Percentiles rank a stretch among this genome's conserved stretches.
These are phyloP conservation scores for Cheiracanthium punctorium DNA, from an alignment of 2,888 invertebrate genomes.

Conservation along the genomic window DNA sequence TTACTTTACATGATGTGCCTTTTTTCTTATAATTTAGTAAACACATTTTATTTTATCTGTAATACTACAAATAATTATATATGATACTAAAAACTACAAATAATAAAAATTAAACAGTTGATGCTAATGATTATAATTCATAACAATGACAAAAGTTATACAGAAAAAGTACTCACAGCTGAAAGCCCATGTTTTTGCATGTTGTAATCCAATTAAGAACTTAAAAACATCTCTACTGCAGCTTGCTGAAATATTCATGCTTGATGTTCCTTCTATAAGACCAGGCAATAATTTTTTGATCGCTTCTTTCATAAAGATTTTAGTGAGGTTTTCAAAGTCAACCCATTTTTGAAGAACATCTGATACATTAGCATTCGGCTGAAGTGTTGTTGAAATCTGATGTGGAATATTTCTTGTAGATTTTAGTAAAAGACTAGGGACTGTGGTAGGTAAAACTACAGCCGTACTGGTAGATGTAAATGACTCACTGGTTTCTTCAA, in stretches of 20 bases:
- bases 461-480: not conserved
- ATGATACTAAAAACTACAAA: too few relatives aligned
- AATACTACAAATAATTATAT: too few relatives aligned
- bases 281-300: conserved; percentile 35
- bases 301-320: not conserved
- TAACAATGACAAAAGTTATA: too few relatives aligned
- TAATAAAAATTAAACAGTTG: too few relatives aligned
- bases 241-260: conserved; percentile 9
- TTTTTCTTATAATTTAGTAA: too few relatives aligned
- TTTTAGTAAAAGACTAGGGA: too few relatives aligned
- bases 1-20: too few relatives aligned
- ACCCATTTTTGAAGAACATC: conserved; percentile 40
- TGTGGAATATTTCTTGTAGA: too few relatives aligned
- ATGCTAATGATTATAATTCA: too few relatives aligned
- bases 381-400: not conserved
- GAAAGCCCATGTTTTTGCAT: conserved; percentile 55
- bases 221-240: conserved; percentile 45
- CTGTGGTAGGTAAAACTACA: too few relatives aligned
- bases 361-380: not conserved
- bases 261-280: not conserved
- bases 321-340: conserved; percentile 26
- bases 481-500: too few relatives aligned
- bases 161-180: conserved; percentile 39
- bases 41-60: too few relatives aligned
- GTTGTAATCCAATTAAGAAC: conserved; percentile 29